These are phyloP conservation scores for Tamias sibiricus DNA, from an alignment of 2,113 vertebrate species.

Conservation along the genomic window DNA sequence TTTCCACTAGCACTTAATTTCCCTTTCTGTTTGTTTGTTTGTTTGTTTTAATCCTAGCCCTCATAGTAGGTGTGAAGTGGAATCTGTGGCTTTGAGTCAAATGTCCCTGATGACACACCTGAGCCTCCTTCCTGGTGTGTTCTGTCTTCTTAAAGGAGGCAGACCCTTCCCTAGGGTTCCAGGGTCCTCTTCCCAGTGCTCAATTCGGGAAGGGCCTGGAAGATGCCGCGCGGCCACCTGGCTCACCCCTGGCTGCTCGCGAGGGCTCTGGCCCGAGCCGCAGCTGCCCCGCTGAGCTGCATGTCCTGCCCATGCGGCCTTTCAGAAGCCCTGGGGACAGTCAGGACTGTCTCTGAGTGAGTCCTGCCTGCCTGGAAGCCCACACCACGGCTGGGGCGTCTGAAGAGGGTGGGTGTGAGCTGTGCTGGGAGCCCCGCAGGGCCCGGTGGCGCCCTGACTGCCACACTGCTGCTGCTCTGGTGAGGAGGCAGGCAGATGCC, in stretches of 20 bases:
- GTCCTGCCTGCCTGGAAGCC: not conserved
- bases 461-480: fast-evolving
- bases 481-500: not conserved
- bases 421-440: not conserved
- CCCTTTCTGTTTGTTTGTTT: too few relatives aligned
- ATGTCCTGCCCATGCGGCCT: not conserved
- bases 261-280: not conserved
- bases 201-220: not conserved
- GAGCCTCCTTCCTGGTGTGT: fast-evolving
- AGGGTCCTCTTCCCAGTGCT: not conserved
- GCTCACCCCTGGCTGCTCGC: not conserved
- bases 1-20: not conserved
- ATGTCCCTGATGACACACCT: fast-evolving
- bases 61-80: not conserved
- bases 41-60: not conserved
- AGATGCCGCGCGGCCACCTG: not conserved
- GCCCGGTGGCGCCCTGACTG: not conserved
- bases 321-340: not conserved
- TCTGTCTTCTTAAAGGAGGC: not conserved
- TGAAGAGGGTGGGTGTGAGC: not conserved
- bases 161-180: not conserved
- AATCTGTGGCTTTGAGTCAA: too few relatives aligned
- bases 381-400: fast-evolving
- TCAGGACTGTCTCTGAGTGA: not conserved
- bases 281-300: not conserved